Evolutionary conservation across 2,113 vertebrate genomes (phyloP).

Genomic region (Butastur rufipennis): DNA sequence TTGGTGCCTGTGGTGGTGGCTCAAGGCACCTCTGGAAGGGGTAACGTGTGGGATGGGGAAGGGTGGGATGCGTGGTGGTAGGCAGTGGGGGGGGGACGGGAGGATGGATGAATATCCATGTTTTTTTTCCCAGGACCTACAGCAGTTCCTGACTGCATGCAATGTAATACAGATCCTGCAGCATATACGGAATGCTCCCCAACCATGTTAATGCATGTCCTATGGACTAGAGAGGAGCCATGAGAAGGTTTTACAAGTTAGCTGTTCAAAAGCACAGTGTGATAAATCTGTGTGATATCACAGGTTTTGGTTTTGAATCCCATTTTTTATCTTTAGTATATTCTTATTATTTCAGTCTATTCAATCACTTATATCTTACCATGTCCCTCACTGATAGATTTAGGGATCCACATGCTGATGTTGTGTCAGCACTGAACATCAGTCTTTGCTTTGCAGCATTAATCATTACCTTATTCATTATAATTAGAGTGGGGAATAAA

Average conservation of each 20-base stretch:
- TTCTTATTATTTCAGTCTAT: not conserved
- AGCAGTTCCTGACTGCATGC: not conserved
- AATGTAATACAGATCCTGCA: not conserved
- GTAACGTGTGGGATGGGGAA: not conserved
- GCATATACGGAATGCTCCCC: not conserved
- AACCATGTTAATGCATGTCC: not conserved
- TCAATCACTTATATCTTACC: not conserved
- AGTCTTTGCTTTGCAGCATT: not conserved
- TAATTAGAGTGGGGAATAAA: slow-evolving; percentile 20
- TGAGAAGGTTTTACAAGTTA: not conserved
- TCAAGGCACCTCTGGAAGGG: not conserved
- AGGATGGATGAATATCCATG: not conserved
- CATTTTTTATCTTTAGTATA: not conserved
- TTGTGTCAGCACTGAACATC: not conserved
- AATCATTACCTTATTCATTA: slow-evolving; percentile 13
- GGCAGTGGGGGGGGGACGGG: too few species aligned
- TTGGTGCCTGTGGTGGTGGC: not conserved
- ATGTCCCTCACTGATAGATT: not conserved
- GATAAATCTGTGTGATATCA: not conserved
- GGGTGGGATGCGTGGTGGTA: too few species aligned
- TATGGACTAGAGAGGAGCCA: not conserved
- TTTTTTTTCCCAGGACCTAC: not conserved
- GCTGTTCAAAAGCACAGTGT: not conserved
- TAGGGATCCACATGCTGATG: not conserved
- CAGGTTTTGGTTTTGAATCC: not conserved